A percentile compares a stretch with the other conserved stretches of the same genome.
phyloP scores from a whole-genome alignment of 2,113 vertebrate species.

The Ascaphus truei region DNA sequence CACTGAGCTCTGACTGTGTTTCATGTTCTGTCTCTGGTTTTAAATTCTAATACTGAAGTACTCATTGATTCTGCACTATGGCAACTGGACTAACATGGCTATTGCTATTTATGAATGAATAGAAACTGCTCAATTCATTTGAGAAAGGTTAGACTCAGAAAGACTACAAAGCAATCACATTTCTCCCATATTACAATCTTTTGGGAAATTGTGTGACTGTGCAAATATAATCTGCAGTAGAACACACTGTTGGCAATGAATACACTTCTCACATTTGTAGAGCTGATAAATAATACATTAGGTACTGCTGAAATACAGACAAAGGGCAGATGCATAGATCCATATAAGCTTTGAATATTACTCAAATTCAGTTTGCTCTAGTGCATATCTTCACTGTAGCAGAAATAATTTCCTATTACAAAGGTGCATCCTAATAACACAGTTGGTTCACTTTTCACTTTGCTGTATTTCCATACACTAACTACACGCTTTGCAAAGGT shows the following conservation, averaged over 20 bases:
- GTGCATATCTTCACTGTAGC: background rate
- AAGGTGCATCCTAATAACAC: too few species aligned
- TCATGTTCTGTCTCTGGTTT: too few species aligned
- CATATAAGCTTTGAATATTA: background rate
- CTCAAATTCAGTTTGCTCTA: background rate
- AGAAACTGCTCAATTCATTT: background rate
- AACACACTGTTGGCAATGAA: constrained; percentile 8
- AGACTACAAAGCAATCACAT: constrained; percentile 7
- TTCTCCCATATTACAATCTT: background rate
- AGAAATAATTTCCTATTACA: background rate
- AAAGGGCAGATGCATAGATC: background rate
- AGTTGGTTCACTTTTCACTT: too few species aligned
- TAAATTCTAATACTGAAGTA: too few species aligned
- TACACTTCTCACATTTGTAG: background rate
- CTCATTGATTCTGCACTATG: too few species aligned
- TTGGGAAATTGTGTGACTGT: constrained; percentile 15
- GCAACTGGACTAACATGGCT: too few species aligned
- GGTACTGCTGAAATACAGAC: background rate
- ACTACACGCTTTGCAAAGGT: too few species aligned
- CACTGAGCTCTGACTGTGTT: too few species aligned
- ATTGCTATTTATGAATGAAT: too few species aligned
- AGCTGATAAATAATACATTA: background rate
- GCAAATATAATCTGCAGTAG: constrained; percentile 17
- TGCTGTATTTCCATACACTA: too few species aligned
- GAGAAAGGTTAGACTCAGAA: background rate